Evolutionary conservation across 1,140 invertebrate species (phyloP), one percentile per base, ranked within the genome.

Genomic region (Papilio helenus): DNA sequence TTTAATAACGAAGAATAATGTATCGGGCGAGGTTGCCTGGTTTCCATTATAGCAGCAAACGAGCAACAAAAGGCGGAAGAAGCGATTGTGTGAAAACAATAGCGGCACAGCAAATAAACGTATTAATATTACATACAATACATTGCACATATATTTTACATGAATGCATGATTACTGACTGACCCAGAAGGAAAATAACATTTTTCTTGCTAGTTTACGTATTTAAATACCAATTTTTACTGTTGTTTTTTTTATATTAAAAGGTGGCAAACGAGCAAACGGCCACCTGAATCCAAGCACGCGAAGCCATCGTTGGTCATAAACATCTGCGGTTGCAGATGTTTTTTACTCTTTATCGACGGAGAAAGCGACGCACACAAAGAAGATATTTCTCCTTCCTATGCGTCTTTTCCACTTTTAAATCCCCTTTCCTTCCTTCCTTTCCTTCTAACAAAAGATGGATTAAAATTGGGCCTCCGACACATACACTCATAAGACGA

Each of bases 51-150:
- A 55, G 7, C 51, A n/a, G 18, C 18, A 55, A 51, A 55, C 51
- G 7, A 58, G 55, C 55, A 58, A 58, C 55, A 61, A 61, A 61
- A 61, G 58, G 23, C 58, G 58, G 58, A 61, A 61, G 58, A 26
- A 20, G 58, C 20, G 20, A 61, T 61, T 61, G 58, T 61, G 20
- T 61, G 58, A 26, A 61, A 61, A 61, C 58, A 61, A 61, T 61
- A 61, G 58, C 58, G 23, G 58, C 23, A 61, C 58, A 12, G 58
- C 58, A 61, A 23, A 61, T 23, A 26, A 61, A 12, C 58, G 58
- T 61, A 61, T 20, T 61, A 7, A 26, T 61, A 61, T 61, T 10
- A 20, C 23, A 61, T 26, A 61, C 9, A 61, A 61, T 55, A 55
- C 55, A 61, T 10, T 12, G 20, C 8, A 26, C 20, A 61, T 9